These are phyloP conservation scores for Muscina levida DNA, from an alignment of 2,888 invertebrate genomes.

Conservation along the genomic window DNA sequence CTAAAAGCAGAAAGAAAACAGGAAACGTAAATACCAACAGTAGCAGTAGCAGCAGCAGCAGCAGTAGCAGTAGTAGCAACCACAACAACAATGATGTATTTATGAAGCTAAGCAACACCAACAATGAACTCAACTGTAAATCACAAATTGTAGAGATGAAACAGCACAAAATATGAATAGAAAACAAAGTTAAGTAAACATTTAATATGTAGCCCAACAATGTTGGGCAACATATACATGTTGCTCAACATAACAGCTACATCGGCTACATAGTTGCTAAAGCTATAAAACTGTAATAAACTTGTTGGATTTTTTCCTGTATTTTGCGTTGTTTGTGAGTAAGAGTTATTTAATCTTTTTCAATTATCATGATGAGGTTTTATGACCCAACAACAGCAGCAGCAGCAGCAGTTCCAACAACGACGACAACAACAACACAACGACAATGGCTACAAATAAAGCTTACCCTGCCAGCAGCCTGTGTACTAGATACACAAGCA, in stretches of 20 bases:
- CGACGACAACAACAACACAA: not conserved
- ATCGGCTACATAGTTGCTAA: constrained; percentile 53
- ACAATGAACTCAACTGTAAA: not conserved
- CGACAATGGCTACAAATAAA: constrained; percentile 23
- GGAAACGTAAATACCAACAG: constrained; percentile 49
- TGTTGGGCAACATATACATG: constrained; percentile 31
- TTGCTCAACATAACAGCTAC: not conserved
- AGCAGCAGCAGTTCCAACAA: constrained; percentile 33
- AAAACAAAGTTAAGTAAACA: too few species aligned
- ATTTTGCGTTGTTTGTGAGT: constrained; percentile 38
- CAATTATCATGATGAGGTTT: constrained; percentile 63
- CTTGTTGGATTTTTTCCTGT: constrained; percentile 50
- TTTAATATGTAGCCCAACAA: not conserved
- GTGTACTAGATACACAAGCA: not conserved
- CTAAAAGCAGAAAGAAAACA: constrained; percentile 51
- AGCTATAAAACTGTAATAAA: constrained; percentile 58
- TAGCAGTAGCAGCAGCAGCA: constrained; percentile 4
- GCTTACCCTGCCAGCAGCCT: not conserved
- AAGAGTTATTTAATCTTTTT: constrained; percentile 62
- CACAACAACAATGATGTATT: not conserved
- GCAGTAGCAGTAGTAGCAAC: too few species aligned
- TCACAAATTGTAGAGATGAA: not conserved
- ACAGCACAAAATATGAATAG: not conserved
- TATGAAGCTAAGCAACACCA: not conserved
- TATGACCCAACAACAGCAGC: constrained; percentile 39